A percentile compares a stretch with the other conserved stretches of the same genome.
phyloP scores from a whole-genome alignment of 2,888 invertebrate genomes.

The Bursaphelenchus okinawaensis region DNA sequence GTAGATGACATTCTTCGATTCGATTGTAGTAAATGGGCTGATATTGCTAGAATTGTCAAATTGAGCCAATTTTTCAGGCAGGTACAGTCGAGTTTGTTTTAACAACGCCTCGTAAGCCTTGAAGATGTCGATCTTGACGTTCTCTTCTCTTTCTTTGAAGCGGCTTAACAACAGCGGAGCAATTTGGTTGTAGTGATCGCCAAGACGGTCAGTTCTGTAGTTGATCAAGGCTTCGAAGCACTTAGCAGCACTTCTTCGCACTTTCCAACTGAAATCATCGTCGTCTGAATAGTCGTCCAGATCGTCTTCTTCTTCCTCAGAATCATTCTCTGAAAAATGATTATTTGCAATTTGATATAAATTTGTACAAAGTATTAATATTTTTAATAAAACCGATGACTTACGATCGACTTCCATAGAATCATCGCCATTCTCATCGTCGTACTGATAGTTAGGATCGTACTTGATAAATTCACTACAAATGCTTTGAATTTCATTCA shows the following conservation, averaged over 20 bases:
- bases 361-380: too few relatives aligned
- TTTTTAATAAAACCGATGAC: too few relatives aligned
- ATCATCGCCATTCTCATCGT: slow-evolving; percentile 59
- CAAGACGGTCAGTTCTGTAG: slow-evolving; percentile 77
- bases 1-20: background rate
- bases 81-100: slow-evolving; percentile 74
- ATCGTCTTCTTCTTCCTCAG: slow-evolving; percentile 64
- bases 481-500: slow-evolving; percentile 65
- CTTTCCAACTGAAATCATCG: slow-evolving; percentile 95
- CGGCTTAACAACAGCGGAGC: slow-evolving; percentile 84
- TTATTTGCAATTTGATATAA: background rate
- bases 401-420: slow-evolving; percentile 30
- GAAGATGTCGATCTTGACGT: slow-evolving; percentile 84
- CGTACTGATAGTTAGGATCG: slow-evolving; percentile 98
- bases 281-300: slow-evolving; percentile 91
- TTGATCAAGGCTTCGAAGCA: slow-evolving; percentile 90
- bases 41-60: slow-evolving; percentile 7
- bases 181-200: slow-evolving; percentile 60
- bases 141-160: slow-evolving; percentile 73
- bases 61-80: slow-evolving; percentile 28
- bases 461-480: slow-evolving; percentile 81
- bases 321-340: slow-evolving; percentile 17
- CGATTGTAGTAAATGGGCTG: background rate
- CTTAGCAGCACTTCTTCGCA: slow-evolving; percentile 87
- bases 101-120: slow-evolving; percentile 89